Evolutionary conservation across 2,888 invertebrate genomes (phyloP).

Genomic region (Muschampia plurimacula): DNA sequence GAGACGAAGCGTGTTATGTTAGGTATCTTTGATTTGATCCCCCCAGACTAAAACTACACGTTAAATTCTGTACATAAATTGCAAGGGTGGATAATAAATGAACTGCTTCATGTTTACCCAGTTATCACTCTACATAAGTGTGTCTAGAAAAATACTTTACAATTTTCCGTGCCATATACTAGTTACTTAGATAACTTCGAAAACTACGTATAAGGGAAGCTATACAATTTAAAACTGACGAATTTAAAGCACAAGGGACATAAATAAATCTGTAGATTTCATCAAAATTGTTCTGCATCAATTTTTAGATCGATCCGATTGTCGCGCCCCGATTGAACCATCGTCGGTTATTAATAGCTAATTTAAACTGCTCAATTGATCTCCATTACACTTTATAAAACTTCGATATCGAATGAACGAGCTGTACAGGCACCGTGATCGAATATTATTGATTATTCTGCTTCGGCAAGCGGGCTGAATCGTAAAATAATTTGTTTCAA

Average conservation of each 20-base stretch:
- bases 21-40: too few relatives aligned
- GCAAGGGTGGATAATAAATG: too few relatives aligned
- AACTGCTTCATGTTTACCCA: too few relatives aligned
- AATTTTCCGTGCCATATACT: too few relatives aligned
- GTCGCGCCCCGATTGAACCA: slow-evolving; percentile 73
- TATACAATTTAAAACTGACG: too few relatives aligned
- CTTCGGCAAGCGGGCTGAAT: slow-evolving; percentile 66
- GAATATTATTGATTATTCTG: slow-evolving; percentile 77
- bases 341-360: slow-evolving; percentile 73
- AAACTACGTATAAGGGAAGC: too few relatives aligned
- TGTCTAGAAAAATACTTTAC: too few relatives aligned
- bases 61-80: too few relatives aligned
- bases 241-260: not conserved
- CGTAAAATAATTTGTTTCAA: slow-evolving; percentile 79
- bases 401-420: slow-evolving; percentile 72
- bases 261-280: slow-evolving; percentile 1
- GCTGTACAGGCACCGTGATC: slow-evolving; percentile 62
- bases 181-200: too few relatives aligned
- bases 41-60: too few relatives aligned
- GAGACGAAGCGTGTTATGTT: too few relatives aligned
- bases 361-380: slow-evolving; percentile 82
- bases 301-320: slow-evolving; percentile 57
- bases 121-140: too few relatives aligned
- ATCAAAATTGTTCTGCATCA: slow-evolving; percentile 23
- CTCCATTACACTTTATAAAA: slow-evolving; percentile 80